Evolutionary conservation across 2,113 vertebrate species (phyloP).

Genomic region (Eulemur macaco): DNA sequence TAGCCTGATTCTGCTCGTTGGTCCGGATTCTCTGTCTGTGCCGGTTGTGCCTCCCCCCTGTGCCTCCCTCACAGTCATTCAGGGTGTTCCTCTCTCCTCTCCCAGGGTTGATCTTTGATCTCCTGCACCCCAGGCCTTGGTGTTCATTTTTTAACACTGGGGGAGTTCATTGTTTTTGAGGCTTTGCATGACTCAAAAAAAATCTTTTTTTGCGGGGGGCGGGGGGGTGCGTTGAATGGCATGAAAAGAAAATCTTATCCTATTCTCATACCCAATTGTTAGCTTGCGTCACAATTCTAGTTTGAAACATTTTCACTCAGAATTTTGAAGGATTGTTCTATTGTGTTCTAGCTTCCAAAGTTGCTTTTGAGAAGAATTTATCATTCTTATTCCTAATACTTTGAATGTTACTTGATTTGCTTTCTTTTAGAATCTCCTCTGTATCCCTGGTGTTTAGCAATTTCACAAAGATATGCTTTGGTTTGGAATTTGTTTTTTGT

Average conservation of each 20-base stretch:
- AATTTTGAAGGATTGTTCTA: conserved; percentile 5
- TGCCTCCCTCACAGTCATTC: neutral
- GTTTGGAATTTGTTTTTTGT: neutral
- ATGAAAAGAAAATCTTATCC: neutral
- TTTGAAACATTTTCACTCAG: neutral
- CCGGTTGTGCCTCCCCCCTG: neutral
- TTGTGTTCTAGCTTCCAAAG: neutral
- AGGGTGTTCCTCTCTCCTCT: neutral
- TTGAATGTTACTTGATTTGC: neutral
- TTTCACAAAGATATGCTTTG: neutral
- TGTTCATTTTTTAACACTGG: neutral
- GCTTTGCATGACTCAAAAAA: neutral
- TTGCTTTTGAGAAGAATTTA: neutral
- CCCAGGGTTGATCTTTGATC: neutral
- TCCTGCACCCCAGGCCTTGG: neutral
- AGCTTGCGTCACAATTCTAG: neutral
- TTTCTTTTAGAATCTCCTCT: neutral
- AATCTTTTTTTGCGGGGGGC: neutral
- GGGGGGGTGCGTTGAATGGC: no score
- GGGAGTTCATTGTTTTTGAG: neutral
- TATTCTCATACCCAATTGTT: neutral
- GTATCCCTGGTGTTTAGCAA: neutral
- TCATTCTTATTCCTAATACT: neutral
- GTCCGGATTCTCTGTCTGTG: neutral
- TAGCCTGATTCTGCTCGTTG: neutral